phyloP scores from a whole-genome alignment of 2,113 vertebrate genomes.

The Xiphophorus couchianus region DNA sequence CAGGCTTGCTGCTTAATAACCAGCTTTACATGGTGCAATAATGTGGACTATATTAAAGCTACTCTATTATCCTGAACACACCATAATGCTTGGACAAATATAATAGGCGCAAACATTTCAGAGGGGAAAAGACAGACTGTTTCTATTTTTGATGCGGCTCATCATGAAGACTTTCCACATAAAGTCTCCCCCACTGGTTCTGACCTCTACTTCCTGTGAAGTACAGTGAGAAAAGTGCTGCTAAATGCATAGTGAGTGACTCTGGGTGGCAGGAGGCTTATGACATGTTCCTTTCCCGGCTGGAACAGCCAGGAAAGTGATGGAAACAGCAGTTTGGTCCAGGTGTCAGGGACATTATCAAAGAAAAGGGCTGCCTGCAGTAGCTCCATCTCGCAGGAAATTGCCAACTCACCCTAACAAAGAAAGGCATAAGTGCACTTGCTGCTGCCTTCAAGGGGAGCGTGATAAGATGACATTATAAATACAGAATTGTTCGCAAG shows the following conservation, averaged over 20 bases:
- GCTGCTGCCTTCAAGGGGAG: constrained; percentile 88
- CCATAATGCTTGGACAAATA: constrained; percentile 5
- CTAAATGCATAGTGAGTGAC: constrained; percentile 69
- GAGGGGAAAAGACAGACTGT: background rate
- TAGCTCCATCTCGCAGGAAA: constrained; percentile 94
- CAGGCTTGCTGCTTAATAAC: constrained; percentile 68
- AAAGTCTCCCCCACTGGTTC: constrained; percentile 41
- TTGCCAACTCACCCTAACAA: constrained; percentile 99
- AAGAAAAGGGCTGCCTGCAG: constrained; percentile 93
- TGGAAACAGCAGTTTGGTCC: constrained; percentile 89
- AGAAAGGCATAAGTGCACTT: constrained; percentile 96
- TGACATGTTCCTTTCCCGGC: constrained; percentile 80
- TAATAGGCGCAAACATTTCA: constrained; percentile 2
- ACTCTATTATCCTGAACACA: constrained; percentile 1
- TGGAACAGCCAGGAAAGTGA: constrained; percentile 82
- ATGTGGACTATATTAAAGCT: constrained; percentile 12
- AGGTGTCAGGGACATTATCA: constrained; percentile 93
- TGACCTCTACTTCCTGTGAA: constrained; percentile 83
- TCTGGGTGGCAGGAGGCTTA: constrained; percentile 68
- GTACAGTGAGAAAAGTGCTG: constrained; percentile 71
- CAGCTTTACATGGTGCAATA: constrained; percentile 46
- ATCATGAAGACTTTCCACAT: constrained; percentile 45
- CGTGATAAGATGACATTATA: constrained; percentile 96
- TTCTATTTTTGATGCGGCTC: constrained; percentile 30
- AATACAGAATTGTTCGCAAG: constrained; percentile 82